Base-by-base conservation (phyloP, 2,113 vertebrate genomes). In the Garra rufa region DNA sequence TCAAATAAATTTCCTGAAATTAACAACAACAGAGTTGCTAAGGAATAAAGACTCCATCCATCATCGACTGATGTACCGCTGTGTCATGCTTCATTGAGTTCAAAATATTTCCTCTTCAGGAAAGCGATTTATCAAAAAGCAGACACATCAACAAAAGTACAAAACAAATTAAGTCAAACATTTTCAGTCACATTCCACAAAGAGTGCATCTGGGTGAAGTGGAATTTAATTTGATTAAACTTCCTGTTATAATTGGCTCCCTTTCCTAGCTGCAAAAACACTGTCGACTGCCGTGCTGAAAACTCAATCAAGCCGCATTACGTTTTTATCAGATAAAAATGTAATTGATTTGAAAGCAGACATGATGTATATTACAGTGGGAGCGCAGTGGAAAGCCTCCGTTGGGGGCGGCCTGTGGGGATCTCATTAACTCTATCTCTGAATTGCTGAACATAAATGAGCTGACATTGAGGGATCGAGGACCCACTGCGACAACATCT, bases 331-430 rank as follows among this genome's bases (percentile, higher is more conserved):
- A 94, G 92, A 94, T 93, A 92, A 92, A 95, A 94, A 91, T 90
- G 90, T 94, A 94, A 95, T 94, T 94, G 93, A 95, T 93, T 93
- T 94, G 92, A 94, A 93, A 93, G 93, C 92, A 92, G 94, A 94
- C 93, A 93, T 90, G 91, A 94, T 92, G 93, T 94, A 94, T 91
- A 94, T 93, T 92, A 93, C 88, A 89, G 91, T 88, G 85, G 83
- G 90, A 89, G 87, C 90, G 69, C 61, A 41, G 83, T n/a, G 87
- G 83, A 82, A 81, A 55, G 74, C 88, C 83, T 92, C 90, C 87
- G 90, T 69, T 55, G 92, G 92, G 92, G 93, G 88, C 65, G 84
- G 90, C 90, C 92, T 90, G 88, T 87, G 13, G 93, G 93, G 92
- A 94, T 90, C 94, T 94, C 93, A 94, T 94, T 95, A 94, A 93